Evolutionary conservation across 2,888 invertebrate genomes (phyloP).

Genomic region (Chymomyza caudatula): DNA sequence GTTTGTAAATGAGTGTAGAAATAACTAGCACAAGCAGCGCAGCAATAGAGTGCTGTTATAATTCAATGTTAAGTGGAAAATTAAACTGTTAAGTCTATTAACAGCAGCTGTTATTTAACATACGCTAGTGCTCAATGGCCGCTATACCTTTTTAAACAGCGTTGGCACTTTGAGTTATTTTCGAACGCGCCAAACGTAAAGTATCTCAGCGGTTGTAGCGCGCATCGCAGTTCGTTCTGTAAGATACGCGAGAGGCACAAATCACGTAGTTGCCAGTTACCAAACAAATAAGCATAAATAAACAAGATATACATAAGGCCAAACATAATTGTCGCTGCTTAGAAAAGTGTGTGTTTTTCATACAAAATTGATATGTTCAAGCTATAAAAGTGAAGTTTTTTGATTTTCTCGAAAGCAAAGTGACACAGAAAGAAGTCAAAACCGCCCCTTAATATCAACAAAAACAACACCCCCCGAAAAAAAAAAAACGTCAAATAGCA

Average conservation of each 20-base stretch:
- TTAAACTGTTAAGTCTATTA: neutral
- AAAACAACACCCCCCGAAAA: slow-evolving; percentile 59
- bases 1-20: neutral
- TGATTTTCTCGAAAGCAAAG: neutral
- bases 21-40: neutral
- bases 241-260: slow-evolving; percentile 46
- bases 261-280: slow-evolving; percentile 20
- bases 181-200: slow-evolving; percentile 16
- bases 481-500: slow-evolving; percentile 24
- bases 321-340: neutral
- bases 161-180: slow-evolving; percentile 23
- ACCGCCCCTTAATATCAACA: slow-evolving; percentile 8
- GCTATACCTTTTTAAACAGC: slow-evolving; percentile 45
- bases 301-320: slow-evolving; percentile 1
- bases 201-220: neutral
- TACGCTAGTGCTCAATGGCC: neutral
- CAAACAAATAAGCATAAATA: neutral
- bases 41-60: too few species aligned
- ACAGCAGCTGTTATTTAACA: neutral
- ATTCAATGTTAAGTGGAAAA: too few species aligned
- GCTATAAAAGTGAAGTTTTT: neutral
- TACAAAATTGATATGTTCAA: neutral
- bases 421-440: neutral
- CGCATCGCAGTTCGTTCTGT: slow-evolving; percentile 32
- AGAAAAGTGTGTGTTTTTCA: neutral